Conservation (phyloP, 1,140 invertebrate species). For the Pseudomyrmex cubaensis region DNA sequence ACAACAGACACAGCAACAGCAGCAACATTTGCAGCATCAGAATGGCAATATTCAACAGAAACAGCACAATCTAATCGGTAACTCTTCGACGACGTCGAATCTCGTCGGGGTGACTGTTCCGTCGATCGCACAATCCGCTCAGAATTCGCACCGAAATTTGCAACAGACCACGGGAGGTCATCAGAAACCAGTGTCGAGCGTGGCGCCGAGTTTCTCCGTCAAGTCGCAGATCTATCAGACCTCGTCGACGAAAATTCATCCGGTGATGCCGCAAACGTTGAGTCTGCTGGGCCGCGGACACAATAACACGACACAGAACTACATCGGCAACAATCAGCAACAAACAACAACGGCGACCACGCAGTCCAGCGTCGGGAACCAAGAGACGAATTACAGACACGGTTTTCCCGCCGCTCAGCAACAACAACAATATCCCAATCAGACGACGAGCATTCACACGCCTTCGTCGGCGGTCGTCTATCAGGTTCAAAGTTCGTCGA, state of each 20-base stretch:
- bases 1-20: constrained; percentile 71
- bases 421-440: constrained; percentile 39
- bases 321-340: constrained; percentile 67
- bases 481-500: constrained; percentile 74
- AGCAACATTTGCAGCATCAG: constrained; percentile 73
- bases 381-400: constrained; percentile 78
- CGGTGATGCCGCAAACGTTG: constrained; percentile 91
- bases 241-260: constrained; percentile 92
- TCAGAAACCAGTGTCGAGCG: constrained; percentile 92
- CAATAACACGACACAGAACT: constrained; percentile 79
- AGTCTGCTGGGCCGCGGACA: constrained; percentile 83
- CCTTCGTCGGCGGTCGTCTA: constrained; percentile 58
- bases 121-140: constrained; percentile 68
- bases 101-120: constrained; percentile 65
- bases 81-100: constrained; percentile 69
- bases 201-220: constrained; percentile 90
- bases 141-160: constrained; percentile 76
- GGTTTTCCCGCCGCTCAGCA: constrained; percentile 69
- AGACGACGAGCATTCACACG: constrained; percentile 49
- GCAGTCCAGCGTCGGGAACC: constrained; percentile 47
- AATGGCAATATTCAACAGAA: constrained; percentile 69
- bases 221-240: constrained; percentile 92
- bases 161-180: constrained; percentile 77
- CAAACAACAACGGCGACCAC: constrained; percentile 54
- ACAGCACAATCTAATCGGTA: constrained; percentile 68